Evolutionary conservation across 2,797 vertebrate genomes (phyloP), one percentile per base, ranked within the genome.

Genomic region (Tympanoctomys barrerae): DNA sequence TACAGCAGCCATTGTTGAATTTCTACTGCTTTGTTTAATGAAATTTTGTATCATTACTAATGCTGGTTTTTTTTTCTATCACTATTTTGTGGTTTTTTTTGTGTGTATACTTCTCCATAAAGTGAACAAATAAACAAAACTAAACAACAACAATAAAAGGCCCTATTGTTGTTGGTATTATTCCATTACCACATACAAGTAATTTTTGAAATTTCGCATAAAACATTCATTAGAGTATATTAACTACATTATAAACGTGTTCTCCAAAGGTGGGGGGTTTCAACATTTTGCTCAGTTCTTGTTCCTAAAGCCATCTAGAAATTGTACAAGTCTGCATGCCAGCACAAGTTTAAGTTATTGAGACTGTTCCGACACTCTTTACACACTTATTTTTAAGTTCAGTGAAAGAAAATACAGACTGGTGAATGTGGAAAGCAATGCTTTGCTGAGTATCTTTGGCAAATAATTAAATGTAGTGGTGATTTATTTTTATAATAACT

Each of bases 261-360:
- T 82, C 2, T 12, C 18, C 1, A 57, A 88, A 71, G 16, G 3
- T 16, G 39, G 28, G 28, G 24, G 28, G 24, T 84, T 87, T 12
- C 73, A 73, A 70, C 7, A 9, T 82, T 88, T 82, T 81, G 33
- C 31, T 87, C 68, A 24, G 66, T 19, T 71, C 2, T 26, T 9
- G 5, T 66, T 79, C 36, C 46, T 92, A 61, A 92, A 92, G 57
- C 14, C 24, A 95, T 91, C 22, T 26, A 96, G 66, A 68, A 93
- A 19, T 5, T 79, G 18, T 85, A 54, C 19, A 82, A 4, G 36
- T 66, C 28, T 0, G 84, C 2, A 82, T 1, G 7, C 2, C 39
- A 57, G 71, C 11, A 84, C 11, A 59, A 59, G 42, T 86, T 82
- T 92, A 57, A 82, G 85, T 85, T 77, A 36, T 59, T 3, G 70